Percentiles rank a stretch among this genome's conserved stretches.
These are phyloP conservation scores for Crotophaga sulcirostris DNA, from an alignment of 2,113 vertebrate genomes.

Conservation along the genomic window DNA sequence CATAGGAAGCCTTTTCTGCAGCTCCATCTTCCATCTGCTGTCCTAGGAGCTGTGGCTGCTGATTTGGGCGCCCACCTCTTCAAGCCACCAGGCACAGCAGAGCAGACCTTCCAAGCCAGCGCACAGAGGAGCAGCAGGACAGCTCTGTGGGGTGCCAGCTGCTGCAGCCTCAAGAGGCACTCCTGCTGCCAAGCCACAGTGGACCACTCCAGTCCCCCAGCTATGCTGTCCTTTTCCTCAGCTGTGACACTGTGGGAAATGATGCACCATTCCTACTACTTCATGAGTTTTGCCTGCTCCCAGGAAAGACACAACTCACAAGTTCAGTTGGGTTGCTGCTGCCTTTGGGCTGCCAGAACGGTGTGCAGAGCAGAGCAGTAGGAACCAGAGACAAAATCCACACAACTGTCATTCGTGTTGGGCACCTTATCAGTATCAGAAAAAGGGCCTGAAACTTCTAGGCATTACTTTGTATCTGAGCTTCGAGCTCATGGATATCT, in stretches of 20 bases:
- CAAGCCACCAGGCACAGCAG: neutral
- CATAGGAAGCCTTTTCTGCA: neutral
- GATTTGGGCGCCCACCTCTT: rapidly evolving
- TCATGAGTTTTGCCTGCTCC: neutral
- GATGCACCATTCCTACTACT: neutral
- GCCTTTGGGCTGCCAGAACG: neutral
- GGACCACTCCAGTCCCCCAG: neutral
- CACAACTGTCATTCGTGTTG: neutral
- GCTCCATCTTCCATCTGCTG: no score
- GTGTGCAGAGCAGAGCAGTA: neutral
- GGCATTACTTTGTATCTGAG: neutral
- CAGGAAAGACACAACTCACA: neutral
- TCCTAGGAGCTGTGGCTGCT: neutral
- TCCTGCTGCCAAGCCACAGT: neutral
- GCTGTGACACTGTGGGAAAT: neutral
- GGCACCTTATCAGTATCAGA: neutral
- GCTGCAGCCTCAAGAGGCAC: neutral
- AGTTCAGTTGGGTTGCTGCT: neutral
- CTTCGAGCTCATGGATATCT: neutral
- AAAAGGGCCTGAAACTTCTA: neutral
- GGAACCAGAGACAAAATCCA: neutral
- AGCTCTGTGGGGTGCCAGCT: neutral
- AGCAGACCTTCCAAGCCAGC: neutral
- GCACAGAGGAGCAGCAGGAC: neutral
- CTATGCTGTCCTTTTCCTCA: neutral